Base-by-base conservation (phyloP, 2,888 invertebrate genomes). In the Yponomeuta evonymella region DNA sequence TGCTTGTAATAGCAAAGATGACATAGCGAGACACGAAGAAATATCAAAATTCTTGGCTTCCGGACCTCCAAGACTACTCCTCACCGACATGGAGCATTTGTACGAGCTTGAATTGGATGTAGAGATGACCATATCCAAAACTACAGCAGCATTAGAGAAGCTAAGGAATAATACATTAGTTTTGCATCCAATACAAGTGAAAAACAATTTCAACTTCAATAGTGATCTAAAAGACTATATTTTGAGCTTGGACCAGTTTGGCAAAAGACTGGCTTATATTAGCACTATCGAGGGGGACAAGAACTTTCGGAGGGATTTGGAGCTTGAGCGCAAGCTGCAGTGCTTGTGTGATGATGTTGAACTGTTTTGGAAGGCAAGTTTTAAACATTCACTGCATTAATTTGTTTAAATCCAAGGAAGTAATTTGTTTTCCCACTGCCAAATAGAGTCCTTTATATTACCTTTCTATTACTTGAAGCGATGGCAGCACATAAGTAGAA, bases 271-370 rank as follows among this genome's bases (percentile, higher is more conserved):
- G 58, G 79, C 80, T 0, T 84, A 83, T 68, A 80, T 91, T 5
- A 88, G 87, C 72, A 71, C 87, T 1, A 81, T 74, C 63, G 83
- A 81, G 69, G 79, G 73, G 29, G 77, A 79, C 69, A 78, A 81
- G n/a, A 74, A 72, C 1, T 77, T 73, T n/a, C 77, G 78, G 10
- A 84, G 79, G 71, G 87, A 83, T 76, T 70, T 75, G 48, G 87
- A 85, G 66, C 76, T 92, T 48, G 90, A 91, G 74, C 73, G 73
- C 2, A 90, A 90, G 73, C 74, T 91, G 67, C 75, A 78, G 30
- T 80, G 83, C 48, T 75, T 91, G 10, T 86, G 85, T 75, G 79
- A 85, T 65, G 86, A 89, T 82, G 87, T 90, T 1, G 82, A 85
- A 63, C 81, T 85, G 76, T 89, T 91, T 74, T 86, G 85, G 48